These are phyloP conservation scores for Beaufortia kweichowensis DNA, from an alignment of 2,113 vertebrate genomes.

Conservation along the genomic window DNA sequence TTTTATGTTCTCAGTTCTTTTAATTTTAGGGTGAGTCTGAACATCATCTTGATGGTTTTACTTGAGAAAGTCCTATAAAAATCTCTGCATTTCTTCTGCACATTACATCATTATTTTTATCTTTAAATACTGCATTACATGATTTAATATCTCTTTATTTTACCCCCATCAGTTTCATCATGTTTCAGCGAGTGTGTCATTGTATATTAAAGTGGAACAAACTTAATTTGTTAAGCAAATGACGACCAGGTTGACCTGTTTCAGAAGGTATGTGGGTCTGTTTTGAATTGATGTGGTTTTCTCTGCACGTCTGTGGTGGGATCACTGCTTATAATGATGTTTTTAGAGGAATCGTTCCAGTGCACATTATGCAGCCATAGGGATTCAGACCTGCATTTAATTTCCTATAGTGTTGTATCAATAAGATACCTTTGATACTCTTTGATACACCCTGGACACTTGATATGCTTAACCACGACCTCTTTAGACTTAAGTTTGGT, in stretches of 20 bases:
- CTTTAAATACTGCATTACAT: not conserved
- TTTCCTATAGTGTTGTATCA: constrained; percentile 3
- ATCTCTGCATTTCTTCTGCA: not conserved
- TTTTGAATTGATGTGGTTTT: not conserved
- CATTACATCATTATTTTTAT: not conserved
- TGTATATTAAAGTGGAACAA: not conserved
- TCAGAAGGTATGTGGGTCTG: not conserved
- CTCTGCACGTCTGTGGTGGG: not conserved
- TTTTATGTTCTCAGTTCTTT: too few species aligned
- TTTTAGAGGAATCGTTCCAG: not conserved
- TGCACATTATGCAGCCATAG: not conserved
- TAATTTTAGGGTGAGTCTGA: too few species aligned
- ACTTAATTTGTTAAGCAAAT: constrained; percentile 20
- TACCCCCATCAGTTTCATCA: not conserved
- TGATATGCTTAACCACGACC: not conserved
- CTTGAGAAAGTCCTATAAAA: too few species aligned
- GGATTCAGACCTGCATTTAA: not conserved
- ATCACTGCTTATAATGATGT: not conserved
- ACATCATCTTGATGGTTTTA: too few species aligned
- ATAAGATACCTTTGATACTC: too few species aligned
- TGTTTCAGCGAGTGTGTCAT: not conserved
- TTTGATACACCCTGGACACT: not conserved
- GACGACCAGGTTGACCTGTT: not conserved
- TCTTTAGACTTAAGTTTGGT: not conserved
- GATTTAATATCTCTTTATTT: not conserved